Evolutionary conservation across 2,797 vertebrate genomes (phyloP).

Genomic region (Lagocephalus sceleratus): DNA sequence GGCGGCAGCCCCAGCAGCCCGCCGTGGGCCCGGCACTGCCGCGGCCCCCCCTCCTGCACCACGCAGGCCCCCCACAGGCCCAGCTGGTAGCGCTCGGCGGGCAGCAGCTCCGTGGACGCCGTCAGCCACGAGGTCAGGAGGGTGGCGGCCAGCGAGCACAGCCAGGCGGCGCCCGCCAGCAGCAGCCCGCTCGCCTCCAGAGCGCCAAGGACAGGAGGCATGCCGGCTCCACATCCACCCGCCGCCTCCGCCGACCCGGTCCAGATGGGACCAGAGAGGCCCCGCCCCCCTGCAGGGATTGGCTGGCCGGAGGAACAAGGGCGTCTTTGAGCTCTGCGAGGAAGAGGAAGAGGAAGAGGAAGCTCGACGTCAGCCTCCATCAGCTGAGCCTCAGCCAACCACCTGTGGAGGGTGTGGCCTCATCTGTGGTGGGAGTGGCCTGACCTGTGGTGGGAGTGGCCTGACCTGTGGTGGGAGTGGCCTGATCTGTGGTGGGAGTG

Average conservation of each 20-base stretch:
- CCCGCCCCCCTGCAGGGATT: constrained; percentile 9
- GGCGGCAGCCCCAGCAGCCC: constrained; percentile 54
- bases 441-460: no score
- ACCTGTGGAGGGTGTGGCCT: no score
- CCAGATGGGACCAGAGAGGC: neutral
- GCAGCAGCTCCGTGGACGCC: constrained; percentile 65
- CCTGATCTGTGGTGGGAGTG: no score
- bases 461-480: no score
- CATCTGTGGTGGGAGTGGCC: no score
- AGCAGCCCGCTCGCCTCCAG: constrained; percentile 65
- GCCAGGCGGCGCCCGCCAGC: constrained; percentile 52
- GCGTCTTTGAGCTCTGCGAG: constrained; percentile 23
- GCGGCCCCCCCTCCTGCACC: constrained; percentile 57
- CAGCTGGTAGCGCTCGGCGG: constrained; percentile 62
- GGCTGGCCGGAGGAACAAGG: constrained; percentile 25
- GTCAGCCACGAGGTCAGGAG: constrained; percentile 70
- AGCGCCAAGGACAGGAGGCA: constrained; percentile 44
- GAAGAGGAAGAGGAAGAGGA: no score
- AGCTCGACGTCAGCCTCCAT: no score
- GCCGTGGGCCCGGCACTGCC: constrained; percentile 55
- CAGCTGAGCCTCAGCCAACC: no score
- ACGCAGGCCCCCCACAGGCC: constrained; percentile 73
- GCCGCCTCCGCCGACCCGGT: neutral
- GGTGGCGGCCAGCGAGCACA: constrained; percentile 67
- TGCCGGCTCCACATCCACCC: constrained; percentile 11